These are phyloP conservation scores for Perizoma affinitatum DNA, from an alignment of 2,888 invertebrate genomes.

Conservation along the genomic window DNA sequence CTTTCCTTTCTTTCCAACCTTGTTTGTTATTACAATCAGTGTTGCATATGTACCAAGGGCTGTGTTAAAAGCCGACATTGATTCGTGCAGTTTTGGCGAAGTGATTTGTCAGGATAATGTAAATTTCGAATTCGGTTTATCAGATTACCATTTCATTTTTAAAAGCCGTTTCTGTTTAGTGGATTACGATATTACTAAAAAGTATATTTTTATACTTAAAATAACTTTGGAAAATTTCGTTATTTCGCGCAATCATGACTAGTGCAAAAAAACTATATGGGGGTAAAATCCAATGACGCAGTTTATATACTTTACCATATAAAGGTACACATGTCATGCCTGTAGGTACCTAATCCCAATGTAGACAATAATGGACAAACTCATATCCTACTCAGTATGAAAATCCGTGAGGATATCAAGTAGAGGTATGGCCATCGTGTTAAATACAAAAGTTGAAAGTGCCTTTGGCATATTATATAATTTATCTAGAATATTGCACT, in stretches of 20 bases:
- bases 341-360: no score
- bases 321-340: no score
- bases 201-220: background rate
- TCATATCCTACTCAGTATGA: no score
- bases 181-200: no score
- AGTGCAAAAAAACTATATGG: background rate
- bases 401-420: no score
- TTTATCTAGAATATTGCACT: constrained; percentile 2
- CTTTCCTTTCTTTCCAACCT: background rate
- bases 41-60: background rate
- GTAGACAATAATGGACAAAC: no score
- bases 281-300: constrained; percentile 5
- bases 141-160: no score
- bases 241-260: constrained; percentile 1
- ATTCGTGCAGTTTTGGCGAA: no score
- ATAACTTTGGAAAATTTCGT: background rate
- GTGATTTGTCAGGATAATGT: no score
- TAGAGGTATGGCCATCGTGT: no score
- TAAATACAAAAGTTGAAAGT: no score
- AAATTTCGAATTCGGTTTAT: no score
- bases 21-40: background rate
- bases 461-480: background rate
- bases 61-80: background rate
- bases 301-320: background rate
- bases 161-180: background rate